A percentile compares a stretch with the other conserved stretches of the same genome.
Evolutionary conservation across 2,888 invertebrate species (phyloP).

Genomic region (Ischnura elegans): DNA sequence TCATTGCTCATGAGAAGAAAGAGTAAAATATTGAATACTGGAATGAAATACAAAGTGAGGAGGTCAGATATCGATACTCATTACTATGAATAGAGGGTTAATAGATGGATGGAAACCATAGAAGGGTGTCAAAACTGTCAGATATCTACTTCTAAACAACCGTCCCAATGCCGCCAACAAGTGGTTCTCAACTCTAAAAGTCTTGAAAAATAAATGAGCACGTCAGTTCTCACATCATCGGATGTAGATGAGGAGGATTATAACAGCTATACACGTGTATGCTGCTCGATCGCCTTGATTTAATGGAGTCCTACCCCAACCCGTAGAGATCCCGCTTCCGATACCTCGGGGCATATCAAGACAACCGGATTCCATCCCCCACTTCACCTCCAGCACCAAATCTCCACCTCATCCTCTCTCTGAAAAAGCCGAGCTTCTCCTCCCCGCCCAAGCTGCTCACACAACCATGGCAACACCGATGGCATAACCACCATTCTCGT

Average conservation of each 20-base stretch:
- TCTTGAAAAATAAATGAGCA: neutral
- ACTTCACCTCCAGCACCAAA: neutral
- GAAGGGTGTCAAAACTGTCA: neutral
- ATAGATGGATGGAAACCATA: no score
- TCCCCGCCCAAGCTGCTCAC: neutral
- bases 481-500: neutral
- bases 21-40: no score
- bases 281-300: neutral
- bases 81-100: no score
- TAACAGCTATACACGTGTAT: neutral
- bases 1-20: no score
- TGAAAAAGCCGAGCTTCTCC: neutral
- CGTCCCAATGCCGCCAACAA: neutral
- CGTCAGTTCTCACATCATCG: neutral
- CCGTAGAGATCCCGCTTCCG: neutral
- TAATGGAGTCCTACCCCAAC: neutral
- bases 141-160: neutral
- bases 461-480: neutral
- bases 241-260: neutral
- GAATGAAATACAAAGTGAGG: no score
- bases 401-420: neutral
- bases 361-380: neutral
- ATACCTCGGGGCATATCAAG: neutral
- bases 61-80: no score
- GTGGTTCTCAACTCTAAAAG: neutral